Conservation (phyloP, 1,140 invertebrate species). For the Branchinecta lynchi region DNA sequence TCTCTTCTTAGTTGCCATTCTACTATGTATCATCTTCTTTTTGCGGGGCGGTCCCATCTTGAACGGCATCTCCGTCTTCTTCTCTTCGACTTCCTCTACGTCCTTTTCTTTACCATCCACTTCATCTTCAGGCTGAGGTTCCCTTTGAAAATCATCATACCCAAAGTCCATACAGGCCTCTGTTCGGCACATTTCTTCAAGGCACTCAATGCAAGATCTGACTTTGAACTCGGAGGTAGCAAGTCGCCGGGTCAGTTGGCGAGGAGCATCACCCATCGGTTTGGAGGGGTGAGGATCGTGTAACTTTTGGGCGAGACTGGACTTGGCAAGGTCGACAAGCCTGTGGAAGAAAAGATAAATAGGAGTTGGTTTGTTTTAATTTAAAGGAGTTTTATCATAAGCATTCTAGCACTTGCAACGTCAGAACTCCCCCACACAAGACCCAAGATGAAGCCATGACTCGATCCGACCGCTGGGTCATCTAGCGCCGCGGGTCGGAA, state of each 20-base stretch:
- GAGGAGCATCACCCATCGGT: neutral
- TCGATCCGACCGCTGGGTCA: too few species aligned
- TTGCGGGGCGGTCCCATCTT: neutral
- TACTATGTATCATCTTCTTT: neutral
- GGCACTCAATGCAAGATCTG: neutral
- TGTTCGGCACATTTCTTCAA: neutral
- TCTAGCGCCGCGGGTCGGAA: too few species aligned
- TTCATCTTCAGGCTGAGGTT: neutral
- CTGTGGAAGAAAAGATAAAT: neutral
- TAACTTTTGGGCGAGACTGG: neutral
- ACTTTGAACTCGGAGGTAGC: constrained; percentile 2
- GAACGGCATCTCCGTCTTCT: neutral
- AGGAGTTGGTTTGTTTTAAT: too few species aligned
- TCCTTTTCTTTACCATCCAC: neutral
- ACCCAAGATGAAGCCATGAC: too few species aligned
- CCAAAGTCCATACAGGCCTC: neutral
- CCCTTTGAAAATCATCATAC: neutral
- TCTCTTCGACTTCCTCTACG: neutral
- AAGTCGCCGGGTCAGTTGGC: neutral
- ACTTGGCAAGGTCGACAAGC: neutral
- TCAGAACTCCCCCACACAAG: too few species aligned
- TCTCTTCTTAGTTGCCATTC: too few species aligned
- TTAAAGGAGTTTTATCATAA: too few species aligned
- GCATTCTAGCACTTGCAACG: too few species aligned
- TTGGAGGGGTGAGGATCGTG: neutral